Conservation (phyloP, 2,113 vertebrate genomes). For the Carollia perspicillata region DNA sequence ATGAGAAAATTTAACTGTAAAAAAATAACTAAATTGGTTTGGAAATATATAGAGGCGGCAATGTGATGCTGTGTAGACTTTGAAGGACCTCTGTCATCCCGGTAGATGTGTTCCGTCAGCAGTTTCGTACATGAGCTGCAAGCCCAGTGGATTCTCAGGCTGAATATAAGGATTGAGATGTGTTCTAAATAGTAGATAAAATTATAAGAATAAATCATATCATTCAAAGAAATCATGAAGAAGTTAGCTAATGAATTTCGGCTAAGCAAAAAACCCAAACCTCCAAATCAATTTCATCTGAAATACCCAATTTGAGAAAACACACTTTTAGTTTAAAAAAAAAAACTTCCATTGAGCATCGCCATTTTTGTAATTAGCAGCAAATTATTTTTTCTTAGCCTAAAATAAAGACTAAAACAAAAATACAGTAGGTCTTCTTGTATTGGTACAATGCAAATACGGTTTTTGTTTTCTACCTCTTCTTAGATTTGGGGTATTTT, state of each 20-base stretch:
- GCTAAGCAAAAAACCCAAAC: neutral
- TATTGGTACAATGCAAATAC: neutral
- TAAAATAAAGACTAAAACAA: neutral
- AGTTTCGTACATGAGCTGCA: neutral
- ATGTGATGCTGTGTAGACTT: neutral
- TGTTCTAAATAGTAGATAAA: neutral
- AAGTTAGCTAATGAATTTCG: neutral
- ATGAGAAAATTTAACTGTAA: neutral
- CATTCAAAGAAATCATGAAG: constrained; percentile 6
- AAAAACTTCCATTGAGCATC: neutral
- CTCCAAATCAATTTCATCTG: neutral
- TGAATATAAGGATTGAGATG: neutral
- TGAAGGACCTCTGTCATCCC: neutral
- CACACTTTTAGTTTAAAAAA: neutral
- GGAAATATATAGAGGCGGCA: neutral
- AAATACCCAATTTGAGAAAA: neutral
- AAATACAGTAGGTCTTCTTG: neutral
- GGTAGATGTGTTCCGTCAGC: neutral
- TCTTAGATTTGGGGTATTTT: neutral
- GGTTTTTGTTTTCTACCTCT: neutral
- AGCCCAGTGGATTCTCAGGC: neutral
- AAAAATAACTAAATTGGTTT: neutral
- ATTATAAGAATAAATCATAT: neutral
- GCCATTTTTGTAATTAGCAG: neutral
- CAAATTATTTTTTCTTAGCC: neutral